Base-by-base conservation (phyloP, 2,888 invertebrate genomes). In the Lasioglossum vierecki region DNA sequence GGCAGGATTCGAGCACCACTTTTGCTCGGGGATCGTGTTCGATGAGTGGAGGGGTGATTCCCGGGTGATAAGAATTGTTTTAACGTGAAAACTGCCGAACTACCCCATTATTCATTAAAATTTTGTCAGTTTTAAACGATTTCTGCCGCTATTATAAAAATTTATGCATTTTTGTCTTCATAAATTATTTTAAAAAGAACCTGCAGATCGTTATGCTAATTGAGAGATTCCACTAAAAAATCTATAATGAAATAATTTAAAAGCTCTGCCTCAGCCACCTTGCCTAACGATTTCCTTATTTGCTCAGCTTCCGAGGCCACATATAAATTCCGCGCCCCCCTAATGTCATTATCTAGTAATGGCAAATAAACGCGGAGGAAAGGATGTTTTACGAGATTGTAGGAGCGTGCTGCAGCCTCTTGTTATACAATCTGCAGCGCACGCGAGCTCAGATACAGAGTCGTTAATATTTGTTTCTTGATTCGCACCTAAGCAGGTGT, bases 401-500 rank as follows among this genome's bases (percentile, higher is more conserved):
- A 6, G 26, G 41, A 18, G 15, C 57, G 8, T n/a, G 60, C 11
- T 13, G 44, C 60, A 26, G 57, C 8, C 26, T 44, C 18, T 30
- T 44, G 44, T 44, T 39, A 53, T 22, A 22, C 53, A 41, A 53
- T 15, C 49, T 60, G 57, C 46, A 63, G 9, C 18, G 2, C 53
- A 11, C 49, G 49, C 75, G 41, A 60, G 39, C 30, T 4, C 75
- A 41, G 41, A 60, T 30, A 76, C 18, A 75, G 41, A 89, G 89
- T 91, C 88, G 91, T 92, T 90, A 90, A 91, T 92, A 91, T 91
- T 92, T 91, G 91, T 89, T 80, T 86, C 90, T 81, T 88, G 90
- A 88, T 93, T 91, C 88, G 90, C 92, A 90, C 91, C 90, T 89
- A 72, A 91, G 93, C 93, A 93, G 93, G 93, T 93, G 93, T 85